Conservation (phyloP, 2,888 invertebrate genomes). For the Nomada flava region DNA sequence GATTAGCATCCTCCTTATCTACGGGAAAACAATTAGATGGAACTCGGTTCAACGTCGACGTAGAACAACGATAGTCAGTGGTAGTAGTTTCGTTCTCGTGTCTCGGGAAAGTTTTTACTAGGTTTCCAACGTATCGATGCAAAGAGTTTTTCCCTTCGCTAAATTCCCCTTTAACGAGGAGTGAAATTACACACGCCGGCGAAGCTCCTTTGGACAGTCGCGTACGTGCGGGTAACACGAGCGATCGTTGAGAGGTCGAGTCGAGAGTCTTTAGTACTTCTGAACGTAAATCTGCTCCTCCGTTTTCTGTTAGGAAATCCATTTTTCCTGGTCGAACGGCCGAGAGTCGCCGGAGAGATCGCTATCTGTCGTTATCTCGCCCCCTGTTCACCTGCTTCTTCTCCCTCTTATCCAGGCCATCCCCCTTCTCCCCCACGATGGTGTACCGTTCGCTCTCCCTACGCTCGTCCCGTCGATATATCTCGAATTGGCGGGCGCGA, state of each 20-base stretch:
- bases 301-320: slow-evolving; percentile 48
- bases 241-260: slow-evolving; percentile 12
- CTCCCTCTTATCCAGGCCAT: slow-evolving; percentile 32
- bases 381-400: slow-evolving; percentile 55
- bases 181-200: slow-evolving; percentile 42
- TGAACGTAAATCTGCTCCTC: slow-evolving; percentile 13
- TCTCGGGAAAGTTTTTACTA: neutral
- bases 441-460: slow-evolving; percentile 48
- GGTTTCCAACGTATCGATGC: slow-evolving; percentile 1
- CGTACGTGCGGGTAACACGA: slow-evolving; percentile 24
- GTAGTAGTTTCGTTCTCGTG: too few relatives aligned
- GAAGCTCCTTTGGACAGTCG: slow-evolving; percentile 26
- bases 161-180: slow-evolving; percentile 32
- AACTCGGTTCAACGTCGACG: too few relatives aligned
- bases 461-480: slow-evolving; percentile 76
- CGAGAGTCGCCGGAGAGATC: slow-evolving; percentile 55
- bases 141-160: slow-evolving; percentile 17
- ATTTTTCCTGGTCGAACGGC: slow-evolving; percentile 49
- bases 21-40: too few relatives aligned
- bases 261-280: slow-evolving; percentile 26
- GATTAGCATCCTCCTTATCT: neutral
- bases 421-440: slow-evolving; percentile 4
- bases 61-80: too few relatives aligned
- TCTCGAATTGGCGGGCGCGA: slow-evolving; percentile 81
- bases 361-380: slow-evolving; percentile 58